A percentile compares a stretch with the other conserved stretches of the same genome.
These are phyloP conservation scores for Notiomystis cincta DNA, from an alignment of 2,113 vertebrate species.

Conservation along the genomic window DNA sequence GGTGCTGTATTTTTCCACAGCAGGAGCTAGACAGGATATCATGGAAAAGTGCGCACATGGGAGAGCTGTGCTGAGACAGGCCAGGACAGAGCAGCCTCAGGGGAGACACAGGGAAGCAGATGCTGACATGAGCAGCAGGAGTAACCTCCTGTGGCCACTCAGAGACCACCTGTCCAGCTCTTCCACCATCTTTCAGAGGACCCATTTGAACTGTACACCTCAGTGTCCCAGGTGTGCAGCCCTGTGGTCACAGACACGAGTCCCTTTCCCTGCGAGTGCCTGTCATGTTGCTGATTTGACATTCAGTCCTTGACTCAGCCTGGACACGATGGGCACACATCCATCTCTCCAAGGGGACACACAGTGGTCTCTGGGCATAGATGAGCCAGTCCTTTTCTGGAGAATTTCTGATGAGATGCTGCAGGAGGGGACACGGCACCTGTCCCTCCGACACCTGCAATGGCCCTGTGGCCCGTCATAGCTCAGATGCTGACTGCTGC, in stretches of 20 bases:
- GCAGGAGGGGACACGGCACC: fast-evolving
- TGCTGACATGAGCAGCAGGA: not conserved
- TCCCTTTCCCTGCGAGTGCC: not conserved
- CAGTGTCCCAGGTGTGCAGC: not conserved
- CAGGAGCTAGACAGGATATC: not conserved
- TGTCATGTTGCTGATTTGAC: not conserved
- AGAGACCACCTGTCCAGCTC: not conserved
- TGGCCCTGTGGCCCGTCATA: fast-evolving
- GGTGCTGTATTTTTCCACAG: not conserved
- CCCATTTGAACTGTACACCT: not conserved
- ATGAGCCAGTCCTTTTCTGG: not conserved
- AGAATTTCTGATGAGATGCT: not conserved
- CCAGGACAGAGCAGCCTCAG: not conserved
- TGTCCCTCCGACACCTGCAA: not conserved
- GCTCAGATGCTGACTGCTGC: not conserved
- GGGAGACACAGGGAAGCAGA: not conserved
- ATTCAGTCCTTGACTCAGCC: not conserved
- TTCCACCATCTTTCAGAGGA: not conserved
- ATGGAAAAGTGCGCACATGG: not conserved
- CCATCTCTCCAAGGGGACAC: not conserved
- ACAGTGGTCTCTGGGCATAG: not conserved
- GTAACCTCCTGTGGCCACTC: not conserved
- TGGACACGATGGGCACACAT: not conserved
- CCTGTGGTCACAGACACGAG: not conserved
- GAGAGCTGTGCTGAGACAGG: not conserved